These are phyloP conservation scores for Hydractinia symbiolongicarpus DNA, from an alignment of 30 jellyfish, hydroid and myxozoan genomes.

Conservation along the genomic window DNA sequence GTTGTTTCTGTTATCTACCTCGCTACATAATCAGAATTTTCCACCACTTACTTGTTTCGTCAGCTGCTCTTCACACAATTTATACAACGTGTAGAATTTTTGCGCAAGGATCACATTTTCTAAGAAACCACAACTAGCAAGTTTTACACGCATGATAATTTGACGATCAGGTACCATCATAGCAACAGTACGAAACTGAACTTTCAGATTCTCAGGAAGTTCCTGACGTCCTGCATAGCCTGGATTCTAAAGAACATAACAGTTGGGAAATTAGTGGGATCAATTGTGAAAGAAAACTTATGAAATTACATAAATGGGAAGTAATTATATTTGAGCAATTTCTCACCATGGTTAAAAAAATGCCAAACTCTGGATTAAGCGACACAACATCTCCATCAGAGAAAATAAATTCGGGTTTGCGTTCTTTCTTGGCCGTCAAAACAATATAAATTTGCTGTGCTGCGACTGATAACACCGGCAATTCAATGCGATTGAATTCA, in stretches of 20 bases:
- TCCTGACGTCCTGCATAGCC: constrained; percentile 99
- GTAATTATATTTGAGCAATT: neutral
- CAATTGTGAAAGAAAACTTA: neutral
- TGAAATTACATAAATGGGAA: neutral
- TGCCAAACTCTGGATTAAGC: constrained; percentile 88
- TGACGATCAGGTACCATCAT: constrained; percentile 99
- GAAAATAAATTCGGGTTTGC: constrained; percentile 78
- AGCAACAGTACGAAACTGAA: constrained; percentile 95
- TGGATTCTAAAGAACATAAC: constrained; percentile 55
- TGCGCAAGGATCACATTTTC: constrained; percentile 93
- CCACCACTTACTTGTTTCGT: constrained; percentile 64
- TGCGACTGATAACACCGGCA: constrained; percentile 94
- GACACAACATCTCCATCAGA: constrained; percentile 93
- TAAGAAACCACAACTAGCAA: constrained; percentile 93
- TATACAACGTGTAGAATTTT: constrained; percentile 82
- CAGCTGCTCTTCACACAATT: constrained; percentile 93
- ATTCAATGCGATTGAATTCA: constrained; percentile 90
- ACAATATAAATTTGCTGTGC: constrained; percentile 98
- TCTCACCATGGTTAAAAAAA: constrained; percentile 80
- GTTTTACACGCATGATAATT: constrained; percentile 93
- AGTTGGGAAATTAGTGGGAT: neutral
- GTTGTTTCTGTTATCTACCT: too few relatives aligned
- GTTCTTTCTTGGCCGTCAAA: constrained; percentile 84
- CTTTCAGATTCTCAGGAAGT: constrained; percentile 87
- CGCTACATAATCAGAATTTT: too few relatives aligned